A percentile compares a stretch with the other conserved stretches of the same genome.
phyloP scores from a whole-genome alignment of 2,888 invertebrate species.

The Allophyes oxyacanthae region DNA sequence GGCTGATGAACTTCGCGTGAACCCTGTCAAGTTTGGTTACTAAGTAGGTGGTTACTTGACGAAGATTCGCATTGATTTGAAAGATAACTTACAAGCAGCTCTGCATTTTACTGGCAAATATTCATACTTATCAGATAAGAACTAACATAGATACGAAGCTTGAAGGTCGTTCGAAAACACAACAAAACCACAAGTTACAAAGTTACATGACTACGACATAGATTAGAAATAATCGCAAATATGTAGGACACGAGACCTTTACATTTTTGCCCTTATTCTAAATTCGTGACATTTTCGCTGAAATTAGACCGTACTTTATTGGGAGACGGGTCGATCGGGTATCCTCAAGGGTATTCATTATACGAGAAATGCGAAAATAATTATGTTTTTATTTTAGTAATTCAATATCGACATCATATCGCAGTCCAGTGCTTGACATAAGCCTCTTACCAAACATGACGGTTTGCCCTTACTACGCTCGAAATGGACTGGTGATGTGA shows the following conservation, averaged over 20 bases:
- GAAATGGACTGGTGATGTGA: too few relatives aligned
- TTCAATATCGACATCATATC: too few relatives aligned
- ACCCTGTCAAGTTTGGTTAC: too few relatives aligned
- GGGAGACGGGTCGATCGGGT: not conserved
- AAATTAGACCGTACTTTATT: constrained; percentile 29
- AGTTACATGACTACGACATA: constrained; percentile 28
- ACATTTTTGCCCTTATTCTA: constrained; percentile 5
- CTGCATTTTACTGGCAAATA: constrained; percentile 13
- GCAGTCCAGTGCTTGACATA: too few relatives aligned
- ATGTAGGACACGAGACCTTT: constrained; percentile 6
- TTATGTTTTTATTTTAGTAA: not conserved
- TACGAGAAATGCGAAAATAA: constrained; percentile 3
- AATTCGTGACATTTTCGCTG: constrained; percentile 26
- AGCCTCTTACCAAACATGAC: too few relatives aligned
- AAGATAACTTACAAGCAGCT: constrained; percentile 3
- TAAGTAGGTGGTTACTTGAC: too few relatives aligned
- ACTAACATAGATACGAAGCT: constrained; percentile 14
- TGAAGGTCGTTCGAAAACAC: constrained; percentile 52
- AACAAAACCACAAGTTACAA: constrained; percentile 44
- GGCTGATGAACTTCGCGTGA: too few relatives aligned
- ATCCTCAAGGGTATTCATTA: constrained; percentile 15
- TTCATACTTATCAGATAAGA: constrained; percentile 41
- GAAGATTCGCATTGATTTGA: constrained; percentile 25
- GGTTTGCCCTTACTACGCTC: too few relatives aligned
- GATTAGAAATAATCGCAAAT: too few relatives aligned